Evolutionary conservation across 2,888 invertebrate species (phyloP), one percentile per base, ranked within the genome.

Genomic region (Melanchra persicariae): DNA sequence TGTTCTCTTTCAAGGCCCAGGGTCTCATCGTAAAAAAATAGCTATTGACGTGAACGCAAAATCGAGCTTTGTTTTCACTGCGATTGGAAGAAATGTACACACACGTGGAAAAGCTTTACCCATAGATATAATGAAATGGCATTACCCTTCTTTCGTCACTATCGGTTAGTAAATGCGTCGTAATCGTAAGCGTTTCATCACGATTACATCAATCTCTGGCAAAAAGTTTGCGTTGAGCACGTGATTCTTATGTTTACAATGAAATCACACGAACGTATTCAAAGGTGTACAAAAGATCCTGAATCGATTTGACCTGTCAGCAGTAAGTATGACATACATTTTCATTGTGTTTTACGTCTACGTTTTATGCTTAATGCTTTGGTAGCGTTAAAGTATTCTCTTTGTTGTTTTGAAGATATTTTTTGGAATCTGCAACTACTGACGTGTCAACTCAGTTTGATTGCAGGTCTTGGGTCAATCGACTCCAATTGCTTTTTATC

Each of bases 251-350:
- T 54, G 52, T 61, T 58, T 22, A 68, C 58, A 71, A 76, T 63
- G 52, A 49, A 58, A 19, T 63, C 17, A 9, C 55, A 22, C 12
- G 37, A 22, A 15, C 17, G 19, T 22, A 40, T 71, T 61, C 55
- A 47, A 74, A 62, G 37, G 40, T 22, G 34, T 6, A 75, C 30
- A 71, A 64, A 49, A 17, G 61, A 61, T 67, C 22, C 40, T 19
- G 12, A 64, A 65, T 68, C 67, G 67, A 68, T 80, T 77, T 62
- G 58, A 65, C 61, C 58, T 43, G 67, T 72, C 79, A 80, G 61
- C 72, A 19, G 15, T 62, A 51, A 51, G 43, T 60, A 79, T 60
- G 75, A 51, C 19, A 52, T 34, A 24, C 30, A 63, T 49, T 43
- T 30, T 49, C 60, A 75, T 79, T 74, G 65, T 70, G 57, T 51